Conservation (phyloP, 1,140 invertebrate species). For the Arion vulgaris region DNA sequence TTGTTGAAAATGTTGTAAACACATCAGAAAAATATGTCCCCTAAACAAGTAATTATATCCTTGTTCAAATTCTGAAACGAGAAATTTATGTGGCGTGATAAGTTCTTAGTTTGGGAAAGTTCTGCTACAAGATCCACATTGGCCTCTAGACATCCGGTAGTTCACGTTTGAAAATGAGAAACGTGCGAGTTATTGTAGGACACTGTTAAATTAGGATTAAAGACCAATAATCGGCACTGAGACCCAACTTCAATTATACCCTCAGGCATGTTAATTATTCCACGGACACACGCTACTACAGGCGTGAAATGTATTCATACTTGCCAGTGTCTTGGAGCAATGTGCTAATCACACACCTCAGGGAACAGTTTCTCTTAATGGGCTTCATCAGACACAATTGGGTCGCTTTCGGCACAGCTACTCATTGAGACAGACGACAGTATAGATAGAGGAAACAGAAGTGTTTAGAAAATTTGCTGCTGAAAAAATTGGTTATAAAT, state of each 20-base stretch:
- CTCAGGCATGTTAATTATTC: neutral
- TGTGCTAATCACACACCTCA: neutral
- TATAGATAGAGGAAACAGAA: neutral
- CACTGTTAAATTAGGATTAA: slow-evolving; percentile 14
- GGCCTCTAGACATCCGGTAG: neutral
- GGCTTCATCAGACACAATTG: neutral
- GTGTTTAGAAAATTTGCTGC: neutral
- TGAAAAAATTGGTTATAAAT: too few relatives aligned
- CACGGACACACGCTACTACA: neutral
- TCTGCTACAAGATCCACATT: neutral
- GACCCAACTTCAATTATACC: neutral
- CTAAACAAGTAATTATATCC: too few relatives aligned
- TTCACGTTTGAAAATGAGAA: neutral
- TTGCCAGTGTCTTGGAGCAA: neutral
- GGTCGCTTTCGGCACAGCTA: neutral
- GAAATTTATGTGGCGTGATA: too few relatives aligned
- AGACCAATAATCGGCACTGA: neutral
- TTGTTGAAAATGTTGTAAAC: too few relatives aligned
- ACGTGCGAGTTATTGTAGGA: neutral
- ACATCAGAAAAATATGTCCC: too few relatives aligned
- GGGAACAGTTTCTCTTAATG: neutral
- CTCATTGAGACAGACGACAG: neutral
- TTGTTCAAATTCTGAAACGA: too few relatives aligned
- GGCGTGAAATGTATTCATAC: slow-evolving; percentile 14
- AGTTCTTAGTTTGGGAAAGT: too few relatives aligned